Percentiles rank a stretch among this genome's conserved stretches.
Conservation (phyloP, 2,113 vertebrate species). For the Rhadina sibilatrix region DNA sequence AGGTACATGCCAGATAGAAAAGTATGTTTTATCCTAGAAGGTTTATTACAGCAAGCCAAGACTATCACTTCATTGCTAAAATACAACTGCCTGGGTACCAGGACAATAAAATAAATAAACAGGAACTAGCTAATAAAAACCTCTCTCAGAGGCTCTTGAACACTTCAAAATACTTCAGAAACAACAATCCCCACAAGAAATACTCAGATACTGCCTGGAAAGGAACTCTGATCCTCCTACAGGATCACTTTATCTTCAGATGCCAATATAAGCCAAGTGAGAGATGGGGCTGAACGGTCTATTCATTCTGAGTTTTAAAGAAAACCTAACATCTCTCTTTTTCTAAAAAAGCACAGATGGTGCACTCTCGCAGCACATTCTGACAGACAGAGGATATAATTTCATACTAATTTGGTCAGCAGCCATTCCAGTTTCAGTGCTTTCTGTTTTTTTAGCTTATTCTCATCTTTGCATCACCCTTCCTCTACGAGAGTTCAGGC, state of each 20-base stretch:
- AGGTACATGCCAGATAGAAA: background rate
- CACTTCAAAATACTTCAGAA: background rate
- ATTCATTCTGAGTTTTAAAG: background rate
- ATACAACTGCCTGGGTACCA: background rate
- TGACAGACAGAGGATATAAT: conserved; percentile 10
- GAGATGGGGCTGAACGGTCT: background rate
- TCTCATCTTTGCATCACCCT: background rate
- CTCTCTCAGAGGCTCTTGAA: background rate
- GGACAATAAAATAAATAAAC: background rate
- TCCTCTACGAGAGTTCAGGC: background rate
- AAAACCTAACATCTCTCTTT: background rate
- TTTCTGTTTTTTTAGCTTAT: conserved; percentile 19
- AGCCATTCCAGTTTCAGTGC: background rate
- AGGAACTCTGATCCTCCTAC: background rate
- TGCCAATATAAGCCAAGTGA: background rate
- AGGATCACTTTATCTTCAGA: background rate
- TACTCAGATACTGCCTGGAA: background rate
- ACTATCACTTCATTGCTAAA: background rate
- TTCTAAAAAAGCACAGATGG: conserved; percentile 2
- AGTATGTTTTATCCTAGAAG: background rate
- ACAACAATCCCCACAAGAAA: background rate
- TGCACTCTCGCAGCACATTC: background rate
- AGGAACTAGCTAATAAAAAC: background rate
- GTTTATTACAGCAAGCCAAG: background rate
- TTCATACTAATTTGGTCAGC: conserved; percentile 36